Evolutionary conservation across 2,113 vertebrate species (phyloP), one percentile per base, ranked within the genome.

Genomic region (Puma concolor): DNA sequence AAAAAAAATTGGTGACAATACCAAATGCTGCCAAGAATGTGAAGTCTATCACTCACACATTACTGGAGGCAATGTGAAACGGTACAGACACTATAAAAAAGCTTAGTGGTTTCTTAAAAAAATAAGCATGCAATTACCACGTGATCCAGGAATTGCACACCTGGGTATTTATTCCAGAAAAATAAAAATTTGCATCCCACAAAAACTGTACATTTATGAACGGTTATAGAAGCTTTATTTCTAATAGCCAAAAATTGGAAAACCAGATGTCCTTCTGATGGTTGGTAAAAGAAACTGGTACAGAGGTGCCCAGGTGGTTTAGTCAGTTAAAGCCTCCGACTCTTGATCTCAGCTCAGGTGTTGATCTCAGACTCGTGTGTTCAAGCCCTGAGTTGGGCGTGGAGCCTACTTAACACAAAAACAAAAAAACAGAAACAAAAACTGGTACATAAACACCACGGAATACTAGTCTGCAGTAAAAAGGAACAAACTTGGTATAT

Each of bases 81-180:
- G 33, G 67, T 33, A 64, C 41, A 71, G 54, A 17, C 9, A 25
- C 41, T 64, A 54, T 89, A 79, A 33, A 63, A 72, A 71, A 63
- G 25, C 54, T 69, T 41, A n/a, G 38, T 5, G 13, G 64, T 36
- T 94, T 54, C 72, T 64, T 64, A 27, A 79, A 64, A 77, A 72
- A 72, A 23, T 64, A 89, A 72, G 67, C 41, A 77, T 15, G 11
- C 66, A 83, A 67, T 71, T 72, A 71, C 25, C 52, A n/a, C 33
- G 76, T 4, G 33, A 89, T 16, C 31, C 66, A 92, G 71, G 10
- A 90, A 54, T 21, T 17, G 2, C 9, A 93, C 6, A 82, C 36
- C 50, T 88, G n/a, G 38, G 8, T 89, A 91, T n/a, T 86, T 76
- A 93, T 33, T 74, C 50, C 71, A 80, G 23, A 93, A 41, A 97